Conservation (phyloP, 2,888 invertebrate species). For the Ganaspis brasiliensis region DNA sequence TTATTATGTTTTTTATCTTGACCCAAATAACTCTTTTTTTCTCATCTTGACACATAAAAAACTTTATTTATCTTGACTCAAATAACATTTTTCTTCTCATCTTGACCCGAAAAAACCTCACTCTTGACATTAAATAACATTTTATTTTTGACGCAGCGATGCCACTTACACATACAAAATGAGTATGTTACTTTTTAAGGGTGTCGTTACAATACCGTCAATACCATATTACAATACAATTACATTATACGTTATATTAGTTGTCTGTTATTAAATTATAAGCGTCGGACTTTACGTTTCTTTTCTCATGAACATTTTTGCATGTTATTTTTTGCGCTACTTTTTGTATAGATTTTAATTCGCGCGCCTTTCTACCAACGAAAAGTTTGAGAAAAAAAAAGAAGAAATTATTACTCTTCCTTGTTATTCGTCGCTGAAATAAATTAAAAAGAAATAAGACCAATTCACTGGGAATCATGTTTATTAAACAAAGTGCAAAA, state of each 20-base stretch:
- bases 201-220: slow-evolving; percentile 74
- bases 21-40: no score
- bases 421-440: slow-evolving; percentile 26
- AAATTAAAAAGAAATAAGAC: slow-evolving; percentile 24
- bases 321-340: slow-evolving; percentile 58
- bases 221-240: slow-evolving; percentile 77
- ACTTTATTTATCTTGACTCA: no score
- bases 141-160: slow-evolving; percentile 77
- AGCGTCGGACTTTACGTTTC: slow-evolving; percentile 72
- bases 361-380: slow-evolving; percentile 32
- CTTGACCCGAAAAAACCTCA: no score
- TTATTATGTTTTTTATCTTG: no score
- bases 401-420: neutral
- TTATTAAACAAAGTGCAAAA: slow-evolving; percentile 11
- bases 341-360: slow-evolving; percentile 21
- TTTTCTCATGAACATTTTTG: slow-evolving; percentile 61
- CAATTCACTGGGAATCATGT: slow-evolving; percentile 23
- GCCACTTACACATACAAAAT: slow-evolving; percentile 70
- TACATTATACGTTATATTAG: slow-evolving; percentile 76
- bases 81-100: no score
- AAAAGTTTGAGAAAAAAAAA: slow-evolving; percentile 1
- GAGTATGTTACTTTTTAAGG: slow-evolving; percentile 65
- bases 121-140: neutral
- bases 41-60: no score
- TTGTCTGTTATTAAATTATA: slow-evolving; percentile 76